Percentiles rank a stretch among this genome's conserved stretches.
Conservation (phyloP, 2,888 invertebrate species). For the Amphipyra tragopoginis region DNA sequence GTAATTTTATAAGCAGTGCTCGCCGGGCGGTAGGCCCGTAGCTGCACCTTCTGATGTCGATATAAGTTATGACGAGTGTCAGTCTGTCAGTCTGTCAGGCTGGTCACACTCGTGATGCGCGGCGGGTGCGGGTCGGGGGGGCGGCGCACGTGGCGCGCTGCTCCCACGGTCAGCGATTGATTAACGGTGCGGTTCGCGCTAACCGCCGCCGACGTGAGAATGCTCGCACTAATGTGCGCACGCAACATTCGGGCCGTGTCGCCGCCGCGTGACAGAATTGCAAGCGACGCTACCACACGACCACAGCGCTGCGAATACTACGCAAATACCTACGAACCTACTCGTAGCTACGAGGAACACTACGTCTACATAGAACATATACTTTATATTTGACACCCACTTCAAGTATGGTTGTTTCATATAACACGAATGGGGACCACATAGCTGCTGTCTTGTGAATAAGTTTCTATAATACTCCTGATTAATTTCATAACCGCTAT, state of each 20-base stretch:
- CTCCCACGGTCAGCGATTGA: conserved; percentile 80
- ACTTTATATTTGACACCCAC: too few relatives aligned
- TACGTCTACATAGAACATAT: too few relatives aligned
- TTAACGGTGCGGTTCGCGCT: conserved; percentile 78
- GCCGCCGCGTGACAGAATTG: conserved; percentile 74
- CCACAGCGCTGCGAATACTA: conserved; percentile 13
- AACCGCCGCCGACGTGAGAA: conserved; percentile 74
- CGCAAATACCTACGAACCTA: conserved; percentile 8
- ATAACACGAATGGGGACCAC: too few relatives aligned
- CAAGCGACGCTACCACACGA: conserved; percentile 52
- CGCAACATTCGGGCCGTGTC: conserved; percentile 73
- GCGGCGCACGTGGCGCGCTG: conserved; percentile 66
- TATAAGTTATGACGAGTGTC: conserved; percentile 5
- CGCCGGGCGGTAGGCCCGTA: neutral
- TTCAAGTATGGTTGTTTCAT: too few relatives aligned
- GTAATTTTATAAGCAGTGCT: conserved; percentile 18
- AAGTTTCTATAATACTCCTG: too few relatives aligned
- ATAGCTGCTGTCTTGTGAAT: too few relatives aligned
- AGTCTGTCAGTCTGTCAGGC: neutral
- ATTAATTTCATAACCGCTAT: too few relatives aligned
- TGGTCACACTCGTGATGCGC: neutral
- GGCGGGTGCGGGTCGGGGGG: neutral
- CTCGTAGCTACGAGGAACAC: neutral
- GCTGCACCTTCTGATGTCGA: neutral
- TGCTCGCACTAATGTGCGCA: conserved; percentile 69